A percentile compares a stretch with the other conserved stretches of the same genome.
Conservation (phyloP, 2,888 invertebrate genomes). For the Myopa tessellatipennis region DNA sequence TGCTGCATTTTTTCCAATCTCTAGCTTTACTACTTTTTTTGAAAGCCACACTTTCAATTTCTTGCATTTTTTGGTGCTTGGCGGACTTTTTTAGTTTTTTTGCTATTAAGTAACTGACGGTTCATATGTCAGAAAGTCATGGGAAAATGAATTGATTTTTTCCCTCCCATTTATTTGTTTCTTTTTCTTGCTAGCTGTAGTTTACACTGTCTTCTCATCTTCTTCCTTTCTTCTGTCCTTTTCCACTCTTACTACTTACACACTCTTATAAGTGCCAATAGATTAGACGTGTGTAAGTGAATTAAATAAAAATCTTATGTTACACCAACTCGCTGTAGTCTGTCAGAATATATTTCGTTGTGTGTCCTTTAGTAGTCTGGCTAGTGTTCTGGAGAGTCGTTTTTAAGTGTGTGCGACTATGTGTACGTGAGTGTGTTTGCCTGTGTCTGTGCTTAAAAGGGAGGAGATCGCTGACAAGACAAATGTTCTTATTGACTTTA, state of each 20-base stretch:
- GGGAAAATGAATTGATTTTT: slow-evolving; percentile 37
- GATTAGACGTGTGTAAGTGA: slow-evolving; percentile 49
- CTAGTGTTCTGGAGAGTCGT: neutral
- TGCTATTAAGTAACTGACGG: neutral
- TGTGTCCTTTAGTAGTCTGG: neutral
- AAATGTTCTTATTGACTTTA: slow-evolving; percentile 62
- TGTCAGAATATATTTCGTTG: neutral
- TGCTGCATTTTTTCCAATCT: slow-evolving; percentile 14
- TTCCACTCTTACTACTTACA: neutral
- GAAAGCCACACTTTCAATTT: slow-evolving; percentile 15
- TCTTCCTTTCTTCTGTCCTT: neutral
- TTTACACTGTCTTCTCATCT: neutral
- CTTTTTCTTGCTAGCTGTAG: neutral
- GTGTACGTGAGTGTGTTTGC: no score
- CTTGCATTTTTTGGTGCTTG: slow-evolving; percentile 6
- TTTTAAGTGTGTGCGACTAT: neutral
- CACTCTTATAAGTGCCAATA: no score
- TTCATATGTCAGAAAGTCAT: slow-evolving; percentile 32
- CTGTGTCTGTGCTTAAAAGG: neutral
- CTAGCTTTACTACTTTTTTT: neutral
- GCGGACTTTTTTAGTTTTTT: neutral
- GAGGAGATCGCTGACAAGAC: slow-evolving; percentile 48
- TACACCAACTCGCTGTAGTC: slow-evolving; percentile 4
- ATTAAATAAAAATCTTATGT: slow-evolving; percentile 52
- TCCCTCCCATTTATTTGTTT: neutral